Percentiles rank a stretch among this genome's conserved stretches.
phyloP scores from a whole-genome alignment of 1,140 invertebrate genomes.

The Archegozetes longisetosus region DNA sequence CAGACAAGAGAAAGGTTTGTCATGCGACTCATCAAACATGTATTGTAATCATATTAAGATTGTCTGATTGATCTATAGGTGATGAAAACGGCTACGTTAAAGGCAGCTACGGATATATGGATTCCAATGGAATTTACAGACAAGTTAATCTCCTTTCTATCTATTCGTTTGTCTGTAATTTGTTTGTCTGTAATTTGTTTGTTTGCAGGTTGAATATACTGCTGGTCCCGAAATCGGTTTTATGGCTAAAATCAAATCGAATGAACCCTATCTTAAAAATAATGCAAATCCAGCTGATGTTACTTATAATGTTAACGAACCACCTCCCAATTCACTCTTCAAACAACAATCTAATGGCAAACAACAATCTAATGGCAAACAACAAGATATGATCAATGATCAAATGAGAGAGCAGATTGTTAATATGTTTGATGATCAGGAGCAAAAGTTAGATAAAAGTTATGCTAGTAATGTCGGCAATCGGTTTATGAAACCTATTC shows the following conservation, averaged over 20 bases:
- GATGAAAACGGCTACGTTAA: slow-evolving; percentile 13
- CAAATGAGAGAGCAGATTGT: no score
- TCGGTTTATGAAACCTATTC: background rate
- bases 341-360: no score
- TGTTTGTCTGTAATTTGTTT: background rate
- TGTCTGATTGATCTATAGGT: background rate
- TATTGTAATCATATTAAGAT: background rate
- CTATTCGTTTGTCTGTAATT: background rate
- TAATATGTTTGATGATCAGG: no score
- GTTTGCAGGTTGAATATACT: slow-evolving; percentile 16
- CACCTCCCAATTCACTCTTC: no score
- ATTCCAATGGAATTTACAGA: slow-evolving; percentile 18
- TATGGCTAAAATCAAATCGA: slow-evolving; percentile 18
- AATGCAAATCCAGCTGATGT: slow-evolving; percentile 20
- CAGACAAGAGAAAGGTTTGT: slow-evolving; percentile 15
- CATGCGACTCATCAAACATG: background rate
- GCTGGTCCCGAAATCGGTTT: slow-evolving; percentile 20
- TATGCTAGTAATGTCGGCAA: background rate
- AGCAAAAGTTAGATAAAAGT: background rate
- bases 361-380: no score
- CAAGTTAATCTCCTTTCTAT: slow-evolving; percentile 10
- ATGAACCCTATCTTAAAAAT: slow-evolving; percentile 19
- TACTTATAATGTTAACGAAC: slow-evolving; percentile 16
- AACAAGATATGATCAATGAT: no score
- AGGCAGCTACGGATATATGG: slow-evolving; percentile 18